Base-by-base conservation (phyloP, 2,113 vertebrate genomes). In the Syngnathus floridae region DNA sequence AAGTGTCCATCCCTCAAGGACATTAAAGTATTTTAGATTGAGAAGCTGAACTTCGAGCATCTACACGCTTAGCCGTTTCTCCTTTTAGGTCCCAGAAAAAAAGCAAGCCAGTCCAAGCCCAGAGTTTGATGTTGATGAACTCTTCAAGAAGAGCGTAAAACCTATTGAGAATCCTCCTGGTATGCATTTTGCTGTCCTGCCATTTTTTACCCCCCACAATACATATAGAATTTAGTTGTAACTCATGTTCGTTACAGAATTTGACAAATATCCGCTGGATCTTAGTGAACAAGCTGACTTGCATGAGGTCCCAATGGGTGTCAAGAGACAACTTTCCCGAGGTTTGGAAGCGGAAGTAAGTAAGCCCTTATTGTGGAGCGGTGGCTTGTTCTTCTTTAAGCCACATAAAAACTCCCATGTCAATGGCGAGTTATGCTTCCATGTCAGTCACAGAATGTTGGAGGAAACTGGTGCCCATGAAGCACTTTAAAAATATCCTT, bases 141-240 rank as follows among this genome's bases (percentile, higher is more conserved):
- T 98, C 56, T 98, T 97, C 71, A 97, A 94, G 83, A 97, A 94
- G 83, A 98, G 94, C 49, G 66, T 93, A 16, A 91, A 87, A 66
- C 88, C 88, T 80, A 57, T 80, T 43, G 77, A 87, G n/a, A 77
- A 67, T 0, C 90, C 5, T 83, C 84, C 21, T 26, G 95, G 96
- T 97, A 72, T 86, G 84, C 16, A 5, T 17, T 35, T 51, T 62
- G 4, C 9, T 52, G 54, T 7, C 31, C 49, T 26, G 21, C 16
- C 22, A 60, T 14, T 6, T 37, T 46, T 31, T 3, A 3, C 26
- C 0, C n/a, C 40, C 52, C 9, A 13, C 9, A 63, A 16, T 22
- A 14, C 13, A 19, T 22, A 52, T 1, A 60, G n/a, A 22, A 14
- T 37, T 48, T 46, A 0, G 35, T 1, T 46, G 9, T 6, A 46